phyloP scores from a whole-genome alignment of 1,140 invertebrate species.

The Metopolophium dirhodum region DNA sequence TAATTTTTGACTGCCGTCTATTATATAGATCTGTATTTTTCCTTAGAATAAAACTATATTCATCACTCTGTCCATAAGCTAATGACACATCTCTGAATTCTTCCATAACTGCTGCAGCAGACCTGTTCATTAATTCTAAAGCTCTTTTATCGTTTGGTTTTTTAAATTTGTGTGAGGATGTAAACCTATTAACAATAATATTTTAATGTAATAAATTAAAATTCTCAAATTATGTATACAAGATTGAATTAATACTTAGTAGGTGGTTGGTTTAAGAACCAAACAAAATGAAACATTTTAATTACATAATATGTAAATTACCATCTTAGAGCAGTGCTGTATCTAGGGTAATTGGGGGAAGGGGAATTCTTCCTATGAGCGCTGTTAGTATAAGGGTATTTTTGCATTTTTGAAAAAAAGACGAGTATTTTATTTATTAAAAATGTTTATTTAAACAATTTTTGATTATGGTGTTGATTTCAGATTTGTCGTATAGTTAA shows the following conservation, averaged over 20 bases:
- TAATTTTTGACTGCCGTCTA: slow-evolving; percentile 79
- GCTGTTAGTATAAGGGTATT: too few relatives aligned
- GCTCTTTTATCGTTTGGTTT: slow-evolving; percentile 92
- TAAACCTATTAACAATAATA: slow-evolving; percentile 67
- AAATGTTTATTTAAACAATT: too few relatives aligned
- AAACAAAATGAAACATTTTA: background rate
- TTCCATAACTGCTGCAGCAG: slow-evolving; percentile 82
- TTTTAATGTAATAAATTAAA: background rate
- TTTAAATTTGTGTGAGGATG: slow-evolving; percentile 69
- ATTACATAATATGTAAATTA: too few relatives aligned
- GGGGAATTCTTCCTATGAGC: too few relatives aligned
- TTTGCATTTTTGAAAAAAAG: too few relatives aligned
- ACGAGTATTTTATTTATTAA: too few relatives aligned
- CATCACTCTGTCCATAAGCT: slow-evolving; percentile 94
- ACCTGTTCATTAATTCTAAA: slow-evolving; percentile 85
- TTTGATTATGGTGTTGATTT: too few relatives aligned
- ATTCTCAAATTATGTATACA: background rate
- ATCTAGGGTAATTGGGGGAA: too few relatives aligned
- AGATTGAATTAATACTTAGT: background rate
- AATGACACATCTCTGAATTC: slow-evolving; percentile 86
- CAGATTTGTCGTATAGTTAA: too few relatives aligned
- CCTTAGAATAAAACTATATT: slow-evolving; percentile 93
- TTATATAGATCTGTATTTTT: slow-evolving; percentile 80
- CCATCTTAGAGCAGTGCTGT: too few relatives aligned
- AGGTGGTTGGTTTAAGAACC: background rate